Evolutionary conservation across 2,113 vertebrate genomes (phyloP).

Genomic region (Phoxinus phoxinus): DNA sequence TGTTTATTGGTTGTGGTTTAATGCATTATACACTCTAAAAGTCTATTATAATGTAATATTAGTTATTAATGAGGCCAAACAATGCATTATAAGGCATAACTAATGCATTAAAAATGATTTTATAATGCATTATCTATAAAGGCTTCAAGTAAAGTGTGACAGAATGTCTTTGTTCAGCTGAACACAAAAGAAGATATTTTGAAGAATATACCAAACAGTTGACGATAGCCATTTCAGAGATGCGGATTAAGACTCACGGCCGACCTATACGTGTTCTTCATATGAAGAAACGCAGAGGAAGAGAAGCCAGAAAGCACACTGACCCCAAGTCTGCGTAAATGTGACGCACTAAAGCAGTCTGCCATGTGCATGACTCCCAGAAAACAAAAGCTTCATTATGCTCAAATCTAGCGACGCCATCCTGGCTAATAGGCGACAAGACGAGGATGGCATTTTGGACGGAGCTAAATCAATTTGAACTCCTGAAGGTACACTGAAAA

Average conservation of each 20-base stretch:
- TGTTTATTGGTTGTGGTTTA: no score
- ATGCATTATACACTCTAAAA: no score
- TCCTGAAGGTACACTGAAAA: neutral
- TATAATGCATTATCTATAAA: no score
- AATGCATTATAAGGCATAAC: no score
- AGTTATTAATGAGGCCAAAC: no score
- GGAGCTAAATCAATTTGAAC: neutral
- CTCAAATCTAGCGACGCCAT: neutral
- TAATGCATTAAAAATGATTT: no score
- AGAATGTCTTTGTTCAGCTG: no score
- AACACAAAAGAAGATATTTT: no score
- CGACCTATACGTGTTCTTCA: neutral
- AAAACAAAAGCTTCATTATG: constrained; percentile 43
- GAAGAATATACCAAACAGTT: no score
- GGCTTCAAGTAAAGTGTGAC: no score
- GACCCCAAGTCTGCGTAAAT: neutral
- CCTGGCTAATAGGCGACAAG: neutral
- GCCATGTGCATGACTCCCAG: neutral
- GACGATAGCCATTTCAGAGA: neutral
- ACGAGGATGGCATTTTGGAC: neutral
- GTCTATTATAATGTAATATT: no score
- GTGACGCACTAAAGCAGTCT: neutral
- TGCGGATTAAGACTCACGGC: neutral
- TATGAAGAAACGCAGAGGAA: neutral
- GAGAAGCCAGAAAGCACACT: neutral